Evolutionary conservation across 2,888 invertebrate genomes (phyloP), one percentile per base, ranked within the genome.

Genomic region (Tridacna gigas): DNA sequence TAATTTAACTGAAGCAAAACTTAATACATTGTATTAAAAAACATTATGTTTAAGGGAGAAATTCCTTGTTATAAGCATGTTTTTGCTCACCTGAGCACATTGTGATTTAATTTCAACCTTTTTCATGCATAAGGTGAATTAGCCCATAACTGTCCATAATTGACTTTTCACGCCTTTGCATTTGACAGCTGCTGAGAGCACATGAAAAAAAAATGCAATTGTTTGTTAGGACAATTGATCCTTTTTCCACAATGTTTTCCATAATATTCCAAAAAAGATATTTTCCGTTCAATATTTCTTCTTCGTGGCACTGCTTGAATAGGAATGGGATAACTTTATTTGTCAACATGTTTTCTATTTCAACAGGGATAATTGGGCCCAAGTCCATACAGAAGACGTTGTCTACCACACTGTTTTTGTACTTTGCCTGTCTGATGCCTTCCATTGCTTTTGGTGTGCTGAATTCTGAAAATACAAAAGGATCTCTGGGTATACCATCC

Each of bases 401-500:
- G 61, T 96, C 96, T 13, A 96, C 96, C 2, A 95, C 96, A 1
- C 93, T 96, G 79, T 96, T 96, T 92, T 95, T 96, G 56, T 96
- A 96, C 92, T 96, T 96, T 92, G 96, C 96, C 76, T 96, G 96
- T 91, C 94, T 96, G 56, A 95, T 96, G 88, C 96, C 96, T 25
- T 95, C 96, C 80, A 96, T 96, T 88, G 96, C 96, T 22, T 96
- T 96, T 91, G 96, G 96, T 77, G 96, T 96, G 20, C 89, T 92
- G 48, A 96, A 96, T 91, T 95, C 95, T 88, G 95, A 95, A 88
- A 96, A 96, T 89, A 96, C 96, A 1, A 90, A 94, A 45, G 95
- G 96, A 75, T 93, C 94, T 86, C 95, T 96, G 74, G 95, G 96
- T 96, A 91, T 82, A 82, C 7, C 7, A 7, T 37, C 37, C 7